Evolutionary conservation across 2,113 vertebrate species (phyloP), one percentile per base, ranked within the genome.

Genomic region (Sebastes fasciatus): DNA sequence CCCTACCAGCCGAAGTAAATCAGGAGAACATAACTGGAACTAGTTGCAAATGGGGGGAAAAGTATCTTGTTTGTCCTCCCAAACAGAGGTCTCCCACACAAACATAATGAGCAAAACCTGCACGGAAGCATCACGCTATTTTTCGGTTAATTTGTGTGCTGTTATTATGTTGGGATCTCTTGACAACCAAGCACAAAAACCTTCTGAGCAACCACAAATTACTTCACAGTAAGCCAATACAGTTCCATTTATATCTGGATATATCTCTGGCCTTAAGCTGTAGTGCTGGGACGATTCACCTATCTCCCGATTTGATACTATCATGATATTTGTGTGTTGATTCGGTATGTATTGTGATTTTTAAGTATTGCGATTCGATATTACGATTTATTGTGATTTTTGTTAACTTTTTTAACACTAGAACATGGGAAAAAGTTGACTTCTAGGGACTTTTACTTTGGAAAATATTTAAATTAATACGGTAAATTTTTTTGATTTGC

Each of bases 1-100:
- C 73, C 72, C 62, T 17, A 69, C 74, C 60, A 82, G 52, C 76
- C 65, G 21, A 68, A 81, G 70, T 75, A 75, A 85, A 86, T 82
- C 79, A 80, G 65, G 68, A 72, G 49, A 45, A 87, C 46, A 16
- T 62, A 62, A 77, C 68, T 77, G 61, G 57, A 87, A 86, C 72
- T 82, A 51, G 74, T 45, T 66, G 78, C 49, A 73, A 67, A 72
- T 43, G 46, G 46, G 42, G 55, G 8, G 23, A 6, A 43, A 5
- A 67, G 46, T 63, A 2, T 58, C 23, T 65, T 66, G 46, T 81
- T 80, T 80, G 62, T 81, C 17, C 42, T 45, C 14, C 40, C 52
- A 66, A 72, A 75, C 67, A 76, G n/a, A 70, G 10, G 0, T 74
- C 51, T 63, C 43, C 64, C 73, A 79, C 63, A 69, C 52, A n/a